Base-by-base conservation (phyloP, 2,888 invertebrate species). In the Diplazon laetatorius region DNA sequence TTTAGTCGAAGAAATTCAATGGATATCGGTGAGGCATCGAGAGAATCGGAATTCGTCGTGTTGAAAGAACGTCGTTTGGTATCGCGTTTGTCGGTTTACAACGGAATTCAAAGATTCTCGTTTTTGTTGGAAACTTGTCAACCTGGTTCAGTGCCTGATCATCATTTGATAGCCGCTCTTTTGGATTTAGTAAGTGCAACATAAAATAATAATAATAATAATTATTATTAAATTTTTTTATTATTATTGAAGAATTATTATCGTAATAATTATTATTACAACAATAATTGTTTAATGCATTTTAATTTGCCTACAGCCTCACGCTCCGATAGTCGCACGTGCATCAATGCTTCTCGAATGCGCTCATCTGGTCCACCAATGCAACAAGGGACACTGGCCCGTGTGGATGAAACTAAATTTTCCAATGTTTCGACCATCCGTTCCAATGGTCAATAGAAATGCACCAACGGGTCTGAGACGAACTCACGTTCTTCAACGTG, bases 361-460 rank as follows among this genome's bases (percentile, higher is more conserved):
- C 90, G 96, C 98, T 0, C 96, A 98, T 90, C 96, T 99, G 85
- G 99, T 99, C 1, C 98, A 99, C 89, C 95, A 97, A 82, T 99
- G 99, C 91, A 99, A 99, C 91, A 97, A 97, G 89, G 99, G 99
- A 0, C 97, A 98, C 85, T 99, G 99, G 99, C 99, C 99, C 0
- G 94, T 95, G 70, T 99, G 99, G 99, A 96, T 99, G 94, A 98
- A 98, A 91, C 94, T 97, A 8, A 96, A 96, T 87, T 92, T 95
- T 80, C 94, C 95, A 6, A 94, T 95, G 87, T 95, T 95, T 88
- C 92, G 96, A 55, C 94, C 95, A 0, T 95, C 95, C 0, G 95
- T 95, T 39, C 94, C 95, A 25, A 85, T 93, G 76, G 91, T 92
- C 12, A 89, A 90, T 68, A 85, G 90, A 18, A 88, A 89, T 87